Base-by-base conservation (phyloP, 1,140 invertebrate genomes). In the Anastrepha ludens region DNA sequence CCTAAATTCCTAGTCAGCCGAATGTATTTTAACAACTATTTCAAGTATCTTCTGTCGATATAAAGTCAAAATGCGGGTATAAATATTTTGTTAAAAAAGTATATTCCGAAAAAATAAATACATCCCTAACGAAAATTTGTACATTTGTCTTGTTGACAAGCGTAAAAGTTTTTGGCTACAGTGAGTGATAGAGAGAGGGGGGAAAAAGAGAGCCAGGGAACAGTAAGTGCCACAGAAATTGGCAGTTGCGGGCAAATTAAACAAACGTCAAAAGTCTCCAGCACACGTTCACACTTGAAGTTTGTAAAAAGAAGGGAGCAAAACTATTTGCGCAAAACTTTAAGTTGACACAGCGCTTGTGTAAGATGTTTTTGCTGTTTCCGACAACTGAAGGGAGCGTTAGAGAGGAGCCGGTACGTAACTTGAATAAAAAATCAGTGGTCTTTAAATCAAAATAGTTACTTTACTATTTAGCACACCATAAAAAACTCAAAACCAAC, bases 231-330 rank as follows among this genome's bases (percentile, higher is more conserved):
- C 44, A 47, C 70, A 47, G 41, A 47, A 29, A 74, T 74, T 74
- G 70, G 15, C 4, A 74, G 70, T 74, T 74, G 70, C 44, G 70
- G 39, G 70, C 70, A 44, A 17, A 74, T 74, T 44, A 74, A 74
- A n/a, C 15, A 74, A 74, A 44, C 39, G 44, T 44, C 8, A 74
- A 47, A 47, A 8, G 15, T 74, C 44, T 47, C 3, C 20, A 50
- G 44, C 70, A 44, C 41, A 50, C 15, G 70, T 74, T 44, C 70
- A 17, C 13, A 74, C 44, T 47, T 15, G 15, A 47, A 50, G 70
- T 50, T 29, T 44, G 70, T 17, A 44, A 74, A 62, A 62, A 62
- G 60, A 62, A 13, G 4, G 4, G 15, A 62, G 60, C 3, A 17
- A 62, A 62, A n/a, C 15, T 62, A 11, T 62, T 4, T 62, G 60